Conservation (phyloP, 1,140 invertebrate species). For the Choristoneura fumiferana region DNA sequence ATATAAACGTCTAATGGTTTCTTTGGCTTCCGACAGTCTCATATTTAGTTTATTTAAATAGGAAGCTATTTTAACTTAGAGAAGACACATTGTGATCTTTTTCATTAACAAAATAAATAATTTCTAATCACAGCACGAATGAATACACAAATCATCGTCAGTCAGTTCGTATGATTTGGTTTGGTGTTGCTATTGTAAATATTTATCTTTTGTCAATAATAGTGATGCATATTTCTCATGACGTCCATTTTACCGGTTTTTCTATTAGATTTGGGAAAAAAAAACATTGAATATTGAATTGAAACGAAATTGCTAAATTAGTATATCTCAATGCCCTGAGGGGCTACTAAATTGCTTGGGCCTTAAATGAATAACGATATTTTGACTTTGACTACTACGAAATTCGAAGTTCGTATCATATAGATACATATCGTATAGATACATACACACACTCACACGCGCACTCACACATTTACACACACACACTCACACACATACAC, state of each 20-base stretch:
- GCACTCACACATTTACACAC: too few relatives aligned
- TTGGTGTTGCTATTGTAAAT: background rate
- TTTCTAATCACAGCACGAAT: conserved; percentile 15
- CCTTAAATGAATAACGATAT: too few relatives aligned
- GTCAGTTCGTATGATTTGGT: background rate
- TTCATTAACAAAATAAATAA: conserved; percentile 10
- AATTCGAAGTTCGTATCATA: too few relatives aligned
- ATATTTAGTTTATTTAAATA: background rate
- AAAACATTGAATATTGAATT: too few relatives aligned
- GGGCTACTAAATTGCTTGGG: too few relatives aligned
- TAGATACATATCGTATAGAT: too few relatives aligned
- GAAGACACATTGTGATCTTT: background rate
- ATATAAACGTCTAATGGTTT: background rate
- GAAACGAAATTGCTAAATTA: too few relatives aligned
- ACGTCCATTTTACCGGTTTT: background rate
- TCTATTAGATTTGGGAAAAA: too few relatives aligned
- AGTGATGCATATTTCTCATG: background rate
- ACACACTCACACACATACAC: too few relatives aligned
- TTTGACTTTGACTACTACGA: too few relatives aligned
- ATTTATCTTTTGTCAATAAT: conserved; percentile 7
- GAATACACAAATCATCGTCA: conserved; percentile 16
- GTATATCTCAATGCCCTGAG: too few relatives aligned
- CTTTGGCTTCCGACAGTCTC: conserved; percentile 9
- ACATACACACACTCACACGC: too few relatives aligned
- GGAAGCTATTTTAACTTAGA: conserved; percentile 2